Evolutionary conservation across 2,113 vertebrate species (phyloP), one percentile per base, ranked within the genome.

Genomic region (Chelonoidis abingdonii): DNA sequence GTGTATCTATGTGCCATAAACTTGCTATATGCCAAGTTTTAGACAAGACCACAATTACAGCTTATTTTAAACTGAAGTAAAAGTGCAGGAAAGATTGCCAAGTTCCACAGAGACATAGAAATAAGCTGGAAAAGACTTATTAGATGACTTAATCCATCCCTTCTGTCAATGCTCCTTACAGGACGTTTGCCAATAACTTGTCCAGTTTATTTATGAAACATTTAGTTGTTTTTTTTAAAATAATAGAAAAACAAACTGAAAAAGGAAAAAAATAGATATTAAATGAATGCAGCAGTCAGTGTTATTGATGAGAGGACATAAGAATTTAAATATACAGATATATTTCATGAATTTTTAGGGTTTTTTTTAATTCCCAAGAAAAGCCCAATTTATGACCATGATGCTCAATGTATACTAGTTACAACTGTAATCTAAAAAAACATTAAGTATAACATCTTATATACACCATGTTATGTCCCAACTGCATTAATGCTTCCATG

Each of bases 61-160:
- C 2, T 91, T 91, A 49, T 76, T 93, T 95, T 87, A 79, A 92
- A 9, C 22, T 81, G 25, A 41, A 91, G 78, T 80, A 59, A 87
- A 24, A 78, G 57, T 75, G 27, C 10, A 85, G 57, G 79, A 91
- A 89, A 65, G 29, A 75, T 54, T 94, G 83, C 44, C 47, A 52
- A 19, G 84, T 94, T 95, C 94, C 81, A 94, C 19, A 13, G n/a
- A 87, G 79, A 41, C 24, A 9, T 22, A 35, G 19, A 4, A 86
- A 86, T 84, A 75, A 56, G 72, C 3, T 86, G 53, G 22, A 95
- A 93, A 94, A 80, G 6, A 16, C 44, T 83, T 59, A 49, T 2
- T 25, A 72, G 49, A 56, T 31, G 0, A 0, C 31, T 78, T 25
- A 80, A 31, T 53, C 13, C 41, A 19, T 52, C 92, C 2, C 2